Conservation (phyloP, 92 coral and sea anemone species). For the Paragorgia papillata region DNA sequence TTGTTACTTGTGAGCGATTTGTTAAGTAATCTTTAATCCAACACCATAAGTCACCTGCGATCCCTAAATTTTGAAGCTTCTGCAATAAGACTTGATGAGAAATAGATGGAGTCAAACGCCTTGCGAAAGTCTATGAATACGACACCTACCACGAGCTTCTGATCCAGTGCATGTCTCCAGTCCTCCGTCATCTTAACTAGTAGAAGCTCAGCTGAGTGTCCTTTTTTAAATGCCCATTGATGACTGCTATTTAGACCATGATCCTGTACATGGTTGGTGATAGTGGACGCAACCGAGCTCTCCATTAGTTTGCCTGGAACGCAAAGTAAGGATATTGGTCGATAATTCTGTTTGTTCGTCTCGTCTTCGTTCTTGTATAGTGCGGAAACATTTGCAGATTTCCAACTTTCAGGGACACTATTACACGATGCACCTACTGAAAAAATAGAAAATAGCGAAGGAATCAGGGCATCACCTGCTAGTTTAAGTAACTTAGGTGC, state of each 20-base stretch:
- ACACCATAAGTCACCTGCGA: conserved; percentile 48
- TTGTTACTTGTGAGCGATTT: conserved; percentile 9
- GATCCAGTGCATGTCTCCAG: too few relatives aligned
- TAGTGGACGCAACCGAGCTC: conserved; percentile 21
- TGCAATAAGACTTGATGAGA: too few relatives aligned
- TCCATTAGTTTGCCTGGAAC: conserved; percentile 34
- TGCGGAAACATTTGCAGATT: conserved; percentile 42
- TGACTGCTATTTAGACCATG: conserved; percentile 30
- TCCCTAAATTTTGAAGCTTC: conserved; percentile 47
- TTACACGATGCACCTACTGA: conserved; percentile 8
- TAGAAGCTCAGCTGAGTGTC: too few relatives aligned
- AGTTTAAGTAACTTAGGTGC: conserved; percentile 40
- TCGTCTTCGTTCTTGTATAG: conserved; percentile 48
- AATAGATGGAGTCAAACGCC: too few relatives aligned
- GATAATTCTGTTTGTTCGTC: conserved; percentile 50
- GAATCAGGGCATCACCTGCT: conserved; percentile 43
- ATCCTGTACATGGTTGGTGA: conserved; percentile 21
- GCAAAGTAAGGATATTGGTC: conserved; percentile 41
- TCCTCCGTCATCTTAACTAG: too few relatives aligned
- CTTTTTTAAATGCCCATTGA: too few relatives aligned
- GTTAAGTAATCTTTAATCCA: conserved; percentile 52
- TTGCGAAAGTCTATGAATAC: too few relatives aligned
- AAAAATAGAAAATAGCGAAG: conserved; percentile 32
- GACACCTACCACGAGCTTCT: too few relatives aligned
- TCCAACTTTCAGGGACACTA: conserved; percentile 50